Percentiles rank a stretch among this genome's conserved stretches.
phyloP scores from a whole-genome alignment of 2,797 vertebrate species.

The Glossophaga mutica region DNA sequence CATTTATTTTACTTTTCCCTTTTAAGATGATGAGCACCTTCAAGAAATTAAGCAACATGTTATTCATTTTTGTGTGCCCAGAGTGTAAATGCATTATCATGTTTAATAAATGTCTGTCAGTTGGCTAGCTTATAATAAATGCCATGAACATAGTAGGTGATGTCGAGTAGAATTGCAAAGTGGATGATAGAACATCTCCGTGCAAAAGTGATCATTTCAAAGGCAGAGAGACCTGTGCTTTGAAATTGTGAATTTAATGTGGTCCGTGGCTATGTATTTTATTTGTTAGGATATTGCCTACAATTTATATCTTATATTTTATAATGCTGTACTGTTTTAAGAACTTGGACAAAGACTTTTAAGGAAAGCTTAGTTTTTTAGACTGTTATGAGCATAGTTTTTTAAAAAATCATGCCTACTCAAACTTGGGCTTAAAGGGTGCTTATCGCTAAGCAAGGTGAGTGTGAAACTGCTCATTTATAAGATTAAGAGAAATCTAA shows the following conservation, averaged over 20 bases:
- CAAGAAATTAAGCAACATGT: background rate
- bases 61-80: background rate
- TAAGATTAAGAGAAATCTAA: conserved; percentile 15
- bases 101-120: background rate
- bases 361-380: background rate
- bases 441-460: background rate
- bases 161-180: background rate
- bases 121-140: background rate
- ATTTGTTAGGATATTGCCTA: background rate
- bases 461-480: background rate
- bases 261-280: background rate
- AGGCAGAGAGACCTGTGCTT: background rate
- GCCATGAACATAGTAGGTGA: background rate
- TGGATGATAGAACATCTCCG: background rate
- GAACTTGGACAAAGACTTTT: background rate
- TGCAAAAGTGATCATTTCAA: background rate
- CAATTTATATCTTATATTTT: background rate
- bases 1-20: background rate
- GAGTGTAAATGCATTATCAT: background rate
- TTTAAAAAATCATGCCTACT: background rate
- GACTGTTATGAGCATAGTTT: background rate
- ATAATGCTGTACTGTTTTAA: background rate
- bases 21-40: background rate
- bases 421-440: background rate
- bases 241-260: background rate